These are phyloP conservation scores for Hephaestus fuliginosus DNA, from an alignment of 2,797 vertebrate genomes.

Conservation along the genomic window DNA sequence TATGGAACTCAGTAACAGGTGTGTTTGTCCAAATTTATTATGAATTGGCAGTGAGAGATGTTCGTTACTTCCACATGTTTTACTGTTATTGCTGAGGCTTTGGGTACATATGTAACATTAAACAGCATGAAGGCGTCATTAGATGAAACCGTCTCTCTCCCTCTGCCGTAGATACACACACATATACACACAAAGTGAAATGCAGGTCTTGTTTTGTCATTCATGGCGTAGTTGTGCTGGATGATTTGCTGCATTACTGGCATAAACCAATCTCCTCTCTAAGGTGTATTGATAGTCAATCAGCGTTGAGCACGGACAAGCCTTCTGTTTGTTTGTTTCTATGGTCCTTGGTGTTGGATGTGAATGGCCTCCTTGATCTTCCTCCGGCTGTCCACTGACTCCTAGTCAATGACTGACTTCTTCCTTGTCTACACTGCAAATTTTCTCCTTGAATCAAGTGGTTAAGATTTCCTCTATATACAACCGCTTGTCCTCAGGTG, in stretches of 20 bases:
- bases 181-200: not conserved
- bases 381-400: not conserved
- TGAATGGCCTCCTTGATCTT: not conserved
- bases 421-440: not conserved
- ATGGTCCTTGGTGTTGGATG: not conserved
- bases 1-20: constrained; percentile 47
- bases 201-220: constrained; percentile 27
- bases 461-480: not conserved
- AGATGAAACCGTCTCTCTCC: constrained; percentile 10
- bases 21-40: constrained; percentile 48
- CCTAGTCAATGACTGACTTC: not conserved
- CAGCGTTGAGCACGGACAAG: constrained; percentile 18
- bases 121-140: constrained; percentile 49
- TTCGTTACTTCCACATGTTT: constrained; percentile 32
- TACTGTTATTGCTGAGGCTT: constrained; percentile 11
- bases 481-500: not conserved
- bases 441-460: not conserved
- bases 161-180: constrained; percentile 8
- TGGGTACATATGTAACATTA: constrained; percentile 32
- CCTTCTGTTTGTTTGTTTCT: constrained; percentile 10
- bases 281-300: constrained; percentile 9
- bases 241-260: constrained; percentile 21
- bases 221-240: constrained; percentile 22
- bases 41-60: constrained; percentile 21
- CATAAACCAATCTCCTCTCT: not conserved